phyloP scores from a whole-genome alignment of 2,113 vertebrate genomes.

The Mobula birostris region DNA sequence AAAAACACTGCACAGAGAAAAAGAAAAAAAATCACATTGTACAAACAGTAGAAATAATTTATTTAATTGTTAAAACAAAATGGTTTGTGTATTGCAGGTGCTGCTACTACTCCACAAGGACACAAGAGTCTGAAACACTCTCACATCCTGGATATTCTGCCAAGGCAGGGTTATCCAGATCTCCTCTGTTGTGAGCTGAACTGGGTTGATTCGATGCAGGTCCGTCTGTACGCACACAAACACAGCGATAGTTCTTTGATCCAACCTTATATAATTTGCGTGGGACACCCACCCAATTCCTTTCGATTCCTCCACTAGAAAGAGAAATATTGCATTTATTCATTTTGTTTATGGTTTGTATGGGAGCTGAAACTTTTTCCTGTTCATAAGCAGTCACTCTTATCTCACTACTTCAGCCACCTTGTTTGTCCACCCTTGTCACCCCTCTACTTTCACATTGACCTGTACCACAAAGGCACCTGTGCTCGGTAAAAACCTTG shows the following conservation, averaged over 20 bases:
- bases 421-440: not conserved
- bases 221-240: slow-evolving; percentile 61
- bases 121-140: slow-evolving; percentile 58
- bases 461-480: not conserved
- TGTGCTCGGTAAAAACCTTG: not conserved
- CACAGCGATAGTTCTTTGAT: slow-evolving; percentile 56
- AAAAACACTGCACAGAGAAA: too few relatives aligned
- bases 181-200: slow-evolving; percentile 42
- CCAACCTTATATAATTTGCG: slow-evolving; percentile 69
- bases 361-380: not conserved
- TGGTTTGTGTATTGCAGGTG: not conserved
- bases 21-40: too few relatives aligned
- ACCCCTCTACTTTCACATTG: not conserved
- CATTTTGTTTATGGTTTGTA: not conserved
- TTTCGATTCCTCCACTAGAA: slow-evolving; percentile 71
- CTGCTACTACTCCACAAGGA: not conserved
- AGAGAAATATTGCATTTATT: not conserved
- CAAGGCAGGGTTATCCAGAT: slow-evolving; percentile 63
- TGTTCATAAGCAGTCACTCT: not conserved
- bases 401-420: not conserved
- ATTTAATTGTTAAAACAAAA: too few relatives aligned
- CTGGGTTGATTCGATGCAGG: slow-evolving; percentile 43
- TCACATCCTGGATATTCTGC: slow-evolving; percentile 67
- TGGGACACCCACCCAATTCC: slow-evolving; percentile 78
- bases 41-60: too few relatives aligned